A percentile compares a stretch with the other conserved stretches of the same genome.
phyloP scores from a whole-genome alignment of 2,888 invertebrate species.

The Drosophila bunnanda region DNA sequence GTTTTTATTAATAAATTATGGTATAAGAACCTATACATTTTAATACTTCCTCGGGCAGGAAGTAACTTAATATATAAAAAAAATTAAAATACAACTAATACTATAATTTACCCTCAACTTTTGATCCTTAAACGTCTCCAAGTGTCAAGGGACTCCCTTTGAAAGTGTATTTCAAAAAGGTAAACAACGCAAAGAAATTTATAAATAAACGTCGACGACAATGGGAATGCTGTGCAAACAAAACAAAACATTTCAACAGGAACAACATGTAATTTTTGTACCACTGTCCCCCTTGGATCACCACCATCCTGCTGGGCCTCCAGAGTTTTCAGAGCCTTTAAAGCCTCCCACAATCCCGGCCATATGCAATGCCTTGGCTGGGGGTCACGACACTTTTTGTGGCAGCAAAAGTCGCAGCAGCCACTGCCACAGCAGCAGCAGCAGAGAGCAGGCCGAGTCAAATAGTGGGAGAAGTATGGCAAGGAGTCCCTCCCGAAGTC shows the following conservation, averaged over 20 bases:
- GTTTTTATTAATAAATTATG: too few species aligned
- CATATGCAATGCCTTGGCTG: constrained; percentile 75
- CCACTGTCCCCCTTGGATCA: constrained; percentile 27
- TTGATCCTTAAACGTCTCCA: too few species aligned
- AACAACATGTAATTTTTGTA: constrained; percentile 79
- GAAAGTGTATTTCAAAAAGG: constrained; percentile 53
- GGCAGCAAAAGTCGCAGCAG: constrained; percentile 53
- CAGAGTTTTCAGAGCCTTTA: constrained; percentile 16
- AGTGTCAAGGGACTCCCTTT: background rate
- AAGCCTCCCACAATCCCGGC: constrained; percentile 49
- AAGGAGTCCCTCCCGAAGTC: constrained; percentile 58
- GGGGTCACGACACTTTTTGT: constrained; percentile 84
- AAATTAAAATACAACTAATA: too few species aligned
- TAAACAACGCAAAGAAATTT: constrained; percentile 57
- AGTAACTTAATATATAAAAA: too few species aligned
- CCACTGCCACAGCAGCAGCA: constrained; percentile 23
- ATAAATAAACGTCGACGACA: constrained; percentile 74
- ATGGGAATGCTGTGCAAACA: constrained; percentile 70
- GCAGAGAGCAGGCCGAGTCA: constrained; percentile 61
- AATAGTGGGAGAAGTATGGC: constrained; percentile 82
- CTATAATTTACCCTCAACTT: too few species aligned
- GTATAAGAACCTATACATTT: too few species aligned
- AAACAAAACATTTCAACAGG: constrained; percentile 78
- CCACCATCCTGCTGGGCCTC: constrained; percentile 17
- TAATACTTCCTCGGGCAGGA: too few species aligned